Conservation (phyloP, 2,113 vertebrate genomes). For the Sander lucioperca region DNA sequence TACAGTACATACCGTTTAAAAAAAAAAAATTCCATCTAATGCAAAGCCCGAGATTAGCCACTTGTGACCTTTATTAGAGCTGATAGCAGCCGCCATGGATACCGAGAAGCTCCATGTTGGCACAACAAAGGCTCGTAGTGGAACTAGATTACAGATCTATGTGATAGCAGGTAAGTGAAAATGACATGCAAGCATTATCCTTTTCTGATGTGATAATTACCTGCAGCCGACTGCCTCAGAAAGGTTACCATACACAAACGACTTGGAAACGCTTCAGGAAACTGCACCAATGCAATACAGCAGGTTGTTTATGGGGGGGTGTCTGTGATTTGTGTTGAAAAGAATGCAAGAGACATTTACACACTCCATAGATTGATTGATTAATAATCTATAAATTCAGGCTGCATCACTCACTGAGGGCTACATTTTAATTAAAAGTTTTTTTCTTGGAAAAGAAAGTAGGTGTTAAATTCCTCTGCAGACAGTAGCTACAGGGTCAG, state of each 20-base stretch:
- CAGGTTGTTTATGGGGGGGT: background rate
- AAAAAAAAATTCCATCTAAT: conserved; percentile 77
- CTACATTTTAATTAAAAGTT: conserved; percentile 2
- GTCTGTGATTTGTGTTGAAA: conserved; percentile 11
- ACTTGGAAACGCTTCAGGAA: conserved; percentile 57
- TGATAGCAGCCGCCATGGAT: conserved; percentile 70
- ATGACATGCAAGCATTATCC: conserved; percentile 64
- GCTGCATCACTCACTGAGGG: background rate
- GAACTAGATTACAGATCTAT: conserved; percentile 64
- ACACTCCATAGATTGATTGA: conserved; percentile 1
- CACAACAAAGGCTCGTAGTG: conserved; percentile 65
- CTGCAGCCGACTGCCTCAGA: conserved; percentile 45
- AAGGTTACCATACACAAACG: conserved; percentile 66
- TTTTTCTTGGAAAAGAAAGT: background rate
- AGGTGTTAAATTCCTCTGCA: conserved; percentile 20
- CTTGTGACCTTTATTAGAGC: conserved; percentile 75
- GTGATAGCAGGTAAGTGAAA: conserved; percentile 65
- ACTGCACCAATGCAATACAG: background rate
- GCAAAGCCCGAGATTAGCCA: conserved; percentile 69
- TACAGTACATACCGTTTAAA: background rate
- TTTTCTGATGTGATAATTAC: conserved; percentile 66
- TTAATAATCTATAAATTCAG: conserved; percentile 16
- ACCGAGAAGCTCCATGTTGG: conserved; percentile 51
- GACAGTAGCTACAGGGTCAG: conserved; percentile 14
- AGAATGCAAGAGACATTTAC: background rate